Conservation (phyloP, 37 sponge, comb jelly and placozoan genomes). For the Corticium candelabrum region DNA sequence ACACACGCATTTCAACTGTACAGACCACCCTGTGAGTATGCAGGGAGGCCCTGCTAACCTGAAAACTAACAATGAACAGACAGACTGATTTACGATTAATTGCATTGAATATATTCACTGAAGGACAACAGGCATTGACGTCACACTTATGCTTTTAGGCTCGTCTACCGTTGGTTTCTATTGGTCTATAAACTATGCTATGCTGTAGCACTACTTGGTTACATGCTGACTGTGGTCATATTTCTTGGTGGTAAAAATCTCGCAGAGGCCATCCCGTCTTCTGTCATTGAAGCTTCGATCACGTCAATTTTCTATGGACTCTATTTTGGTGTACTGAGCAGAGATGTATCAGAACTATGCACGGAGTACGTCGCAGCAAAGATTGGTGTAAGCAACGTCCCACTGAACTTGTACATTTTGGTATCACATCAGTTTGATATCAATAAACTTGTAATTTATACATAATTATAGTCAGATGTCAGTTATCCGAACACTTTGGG, state of each 20-base stretch:
- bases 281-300: slow-evolving; percentile 20
- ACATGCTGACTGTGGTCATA: slow-evolving; percentile 60
- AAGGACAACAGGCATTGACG: too few relatives aligned
- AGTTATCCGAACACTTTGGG: too few relatives aligned
- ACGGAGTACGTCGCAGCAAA: slow-evolving; percentile 87
- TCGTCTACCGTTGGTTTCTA: slow-evolving; percentile 95
- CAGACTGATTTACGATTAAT: too few relatives aligned
- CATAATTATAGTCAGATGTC: too few relatives aligned
- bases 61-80: too few relatives aligned
- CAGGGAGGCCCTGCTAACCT: too few relatives aligned
- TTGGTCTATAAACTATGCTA: slow-evolving; percentile 70
- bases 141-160: slow-evolving; percentile 24
- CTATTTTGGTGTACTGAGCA: slow-evolving; percentile 93
- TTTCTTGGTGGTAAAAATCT: slow-evolving; percentile 62
- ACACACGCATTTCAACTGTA: too few relatives aligned
- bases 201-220: slow-evolving; percentile 71
- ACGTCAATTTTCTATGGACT: slow-evolving; percentile 86
- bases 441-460: too few relatives aligned
- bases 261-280: not conserved
- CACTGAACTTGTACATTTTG: too few relatives aligned
- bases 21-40: too few relatives aligned
- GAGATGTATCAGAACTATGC: slow-evolving; percentile 93
- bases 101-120: too few relatives aligned
- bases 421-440: too few relatives aligned
- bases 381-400: slow-evolving; percentile 41